Conservation (phyloP, 2,113 vertebrate genomes). For the Neogale vison region DNA sequence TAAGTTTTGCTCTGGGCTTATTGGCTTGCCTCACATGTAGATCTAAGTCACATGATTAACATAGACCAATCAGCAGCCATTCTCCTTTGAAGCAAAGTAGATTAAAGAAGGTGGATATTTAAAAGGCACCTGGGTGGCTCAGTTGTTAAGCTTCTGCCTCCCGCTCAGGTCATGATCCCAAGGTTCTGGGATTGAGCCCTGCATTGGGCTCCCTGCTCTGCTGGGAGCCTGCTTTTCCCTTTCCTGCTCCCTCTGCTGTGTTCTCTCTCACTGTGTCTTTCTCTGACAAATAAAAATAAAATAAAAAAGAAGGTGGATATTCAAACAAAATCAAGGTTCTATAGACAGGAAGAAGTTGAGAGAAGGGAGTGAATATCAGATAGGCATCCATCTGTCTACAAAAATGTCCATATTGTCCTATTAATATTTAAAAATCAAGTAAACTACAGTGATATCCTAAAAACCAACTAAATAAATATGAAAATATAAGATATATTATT, state of each 20-base stretch:
- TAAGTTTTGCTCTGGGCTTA: background rate
- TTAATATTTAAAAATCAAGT: slow-evolving; percentile 32
- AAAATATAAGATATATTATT: background rate
- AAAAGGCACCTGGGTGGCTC: background rate
- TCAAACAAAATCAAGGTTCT: background rate
- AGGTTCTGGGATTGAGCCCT: too few species aligned
- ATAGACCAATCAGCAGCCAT: background rate
- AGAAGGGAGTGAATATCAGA: background rate
- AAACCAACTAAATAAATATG: background rate
- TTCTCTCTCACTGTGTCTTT: too few species aligned
- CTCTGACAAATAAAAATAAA: too few species aligned
- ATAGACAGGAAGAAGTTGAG: background rate
- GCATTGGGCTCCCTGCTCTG: too few species aligned
- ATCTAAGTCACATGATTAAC: background rate
- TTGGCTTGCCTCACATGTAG: background rate
- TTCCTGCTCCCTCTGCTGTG: too few species aligned
- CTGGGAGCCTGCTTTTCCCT: too few species aligned
- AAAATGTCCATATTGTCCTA: background rate
- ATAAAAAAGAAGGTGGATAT: background rate
- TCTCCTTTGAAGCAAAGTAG: background rate
- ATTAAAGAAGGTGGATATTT: background rate
- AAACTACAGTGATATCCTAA: background rate
- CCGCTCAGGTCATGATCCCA: too few species aligned
- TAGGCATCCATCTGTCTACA: background rate
- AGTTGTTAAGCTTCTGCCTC: too few species aligned